These are phyloP conservation scores for Calephelis virginiensis DNA, from an alignment of 1,140 invertebrate genomes.

Conservation along the genomic window DNA sequence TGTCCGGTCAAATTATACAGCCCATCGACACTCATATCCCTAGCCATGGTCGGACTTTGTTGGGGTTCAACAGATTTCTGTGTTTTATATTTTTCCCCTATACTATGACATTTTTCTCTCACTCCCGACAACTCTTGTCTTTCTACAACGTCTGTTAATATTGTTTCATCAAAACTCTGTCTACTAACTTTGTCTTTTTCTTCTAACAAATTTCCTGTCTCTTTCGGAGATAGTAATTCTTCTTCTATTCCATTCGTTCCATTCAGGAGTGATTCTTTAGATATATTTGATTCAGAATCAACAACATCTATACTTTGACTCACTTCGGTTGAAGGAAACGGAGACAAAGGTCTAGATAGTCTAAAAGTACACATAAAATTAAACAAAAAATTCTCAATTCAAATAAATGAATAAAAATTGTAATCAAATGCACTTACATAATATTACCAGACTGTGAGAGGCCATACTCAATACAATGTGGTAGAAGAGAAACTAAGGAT, in stretches of 20 bases:
- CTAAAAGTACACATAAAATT: constrained; percentile 59
- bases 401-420: not conserved
- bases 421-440: constrained; percentile 77
- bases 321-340: constrained; percentile 81
- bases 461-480: constrained; percentile 93
- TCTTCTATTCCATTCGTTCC: constrained; percentile 55
- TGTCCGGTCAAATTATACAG: constrained; percentile 77
- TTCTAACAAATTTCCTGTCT: constrained; percentile 64
- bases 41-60: constrained; percentile 72
- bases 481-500: constrained; percentile 93
- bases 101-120: constrained; percentile 74
- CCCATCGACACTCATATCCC: constrained; percentile 77
- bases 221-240: constrained; percentile 59
- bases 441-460: constrained; percentile 90
- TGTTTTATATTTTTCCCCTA: constrained; percentile 73
- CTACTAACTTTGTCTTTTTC: constrained; percentile 69
- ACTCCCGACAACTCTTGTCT: constrained; percentile 51
- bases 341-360: constrained; percentile 88
- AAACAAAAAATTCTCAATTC: not conserved
- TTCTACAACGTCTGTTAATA: constrained; percentile 57
- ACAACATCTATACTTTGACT: constrained; percentile 51
- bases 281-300: constrained; percentile 44
- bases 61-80: constrained; percentile 68
- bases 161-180: constrained; percentile 68
- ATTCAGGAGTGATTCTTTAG: constrained; percentile 57